A percentile compares a stretch with the other conserved stretches of the same genome.
Evolutionary conservation across 2,113 vertebrate species (phyloP).

Genomic region (Vanacampus margaritifer): DNA sequence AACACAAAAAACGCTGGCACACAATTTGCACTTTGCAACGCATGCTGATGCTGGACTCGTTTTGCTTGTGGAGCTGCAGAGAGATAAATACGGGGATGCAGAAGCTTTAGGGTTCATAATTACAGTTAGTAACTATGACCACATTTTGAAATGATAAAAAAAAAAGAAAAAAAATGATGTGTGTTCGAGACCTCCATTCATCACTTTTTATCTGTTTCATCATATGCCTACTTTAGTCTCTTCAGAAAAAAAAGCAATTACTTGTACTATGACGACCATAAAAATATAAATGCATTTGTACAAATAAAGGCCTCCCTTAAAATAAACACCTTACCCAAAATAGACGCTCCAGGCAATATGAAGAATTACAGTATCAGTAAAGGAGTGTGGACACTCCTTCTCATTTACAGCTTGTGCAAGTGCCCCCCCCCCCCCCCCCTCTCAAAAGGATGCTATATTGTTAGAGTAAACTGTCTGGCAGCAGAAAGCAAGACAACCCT

Average conservation of each 20-base stretch:
- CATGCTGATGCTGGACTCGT: neutral
- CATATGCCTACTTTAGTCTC: neutral
- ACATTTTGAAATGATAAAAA: neutral
- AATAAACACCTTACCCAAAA: neutral
- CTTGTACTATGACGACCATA: neutral
- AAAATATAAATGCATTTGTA: neutral
- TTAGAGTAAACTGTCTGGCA: neutral
- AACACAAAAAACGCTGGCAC: conserved; percentile 7
- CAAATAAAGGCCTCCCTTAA: neutral
- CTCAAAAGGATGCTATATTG: neutral
- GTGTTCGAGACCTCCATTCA: neutral
- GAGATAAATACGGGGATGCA: neutral
- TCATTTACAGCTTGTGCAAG: neutral
- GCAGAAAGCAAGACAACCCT: neutral
- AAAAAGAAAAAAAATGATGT: neutral
- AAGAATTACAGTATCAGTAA: neutral
- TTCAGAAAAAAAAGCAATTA: neutral
- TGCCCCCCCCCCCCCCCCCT: neutral
- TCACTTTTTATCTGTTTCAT: neutral
- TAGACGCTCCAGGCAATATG: too few species aligned
- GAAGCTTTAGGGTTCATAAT: neutral
- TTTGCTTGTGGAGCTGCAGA: neutral
- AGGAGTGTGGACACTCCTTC: neutral
- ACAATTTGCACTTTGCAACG: conserved; percentile 9
- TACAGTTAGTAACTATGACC: neutral